Conservation (phyloP, 2,888 invertebrate species). For the Cantharis nigra region DNA sequence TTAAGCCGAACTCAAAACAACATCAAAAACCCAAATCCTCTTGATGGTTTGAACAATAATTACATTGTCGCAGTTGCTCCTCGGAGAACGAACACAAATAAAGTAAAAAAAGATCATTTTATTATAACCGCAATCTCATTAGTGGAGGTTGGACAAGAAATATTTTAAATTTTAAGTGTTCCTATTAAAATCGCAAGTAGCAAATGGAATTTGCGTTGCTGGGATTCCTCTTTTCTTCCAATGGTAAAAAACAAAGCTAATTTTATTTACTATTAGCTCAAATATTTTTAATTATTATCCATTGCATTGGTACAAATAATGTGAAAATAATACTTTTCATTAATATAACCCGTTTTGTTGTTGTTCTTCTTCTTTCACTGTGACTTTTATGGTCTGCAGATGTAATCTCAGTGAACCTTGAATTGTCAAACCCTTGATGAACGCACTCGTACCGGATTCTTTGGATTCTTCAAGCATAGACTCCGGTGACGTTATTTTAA, state of each 20-base stretch:
- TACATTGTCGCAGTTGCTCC: slow-evolving; percentile 4
- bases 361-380: background rate
- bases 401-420: slow-evolving; percentile 40
- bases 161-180: slow-evolving; percentile 7
- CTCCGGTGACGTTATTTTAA: background rate
- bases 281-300: background rate
- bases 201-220: background rate
- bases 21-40: slow-evolving; percentile 2
- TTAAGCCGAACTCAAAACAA: slow-evolving; percentile 16
- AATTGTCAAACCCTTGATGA: slow-evolving; percentile 48
- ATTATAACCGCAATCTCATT: slow-evolving; percentile 25
- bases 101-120: slow-evolving; percentile 14
- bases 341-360: background rate
- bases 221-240: background rate
- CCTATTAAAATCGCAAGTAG: background rate
- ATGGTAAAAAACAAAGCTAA: background rate
- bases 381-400: slow-evolving; percentile 21
- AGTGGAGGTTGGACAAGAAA: slow-evolving; percentile 4
- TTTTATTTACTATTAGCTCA: background rate
- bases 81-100: slow-evolving; percentile 6
- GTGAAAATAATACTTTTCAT: slow-evolving; percentile 3
- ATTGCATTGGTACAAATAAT: background rate
- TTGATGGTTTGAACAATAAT: slow-evolving; percentile 7
- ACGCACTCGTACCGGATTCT: slow-evolving; percentile 46
- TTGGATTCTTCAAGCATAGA: slow-evolving; percentile 36